Base-by-base conservation (phyloP, 2,888 invertebrate genomes). In the Drosophila colorata region DNA sequence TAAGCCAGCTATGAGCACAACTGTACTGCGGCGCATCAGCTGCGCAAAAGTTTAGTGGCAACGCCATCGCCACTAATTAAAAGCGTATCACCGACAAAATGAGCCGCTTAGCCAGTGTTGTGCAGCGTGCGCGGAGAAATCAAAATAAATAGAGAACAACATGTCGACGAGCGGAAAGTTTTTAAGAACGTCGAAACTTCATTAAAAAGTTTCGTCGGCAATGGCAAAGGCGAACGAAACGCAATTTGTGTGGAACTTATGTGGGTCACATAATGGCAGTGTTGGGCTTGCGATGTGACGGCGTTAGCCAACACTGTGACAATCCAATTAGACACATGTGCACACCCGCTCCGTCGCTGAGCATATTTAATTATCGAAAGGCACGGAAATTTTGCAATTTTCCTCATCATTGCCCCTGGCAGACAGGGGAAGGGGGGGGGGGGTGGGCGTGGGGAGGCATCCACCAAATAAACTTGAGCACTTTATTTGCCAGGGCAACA, bases 261-360 rank as follows among this genome's bases (percentile, higher is more conserved):
- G 71, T 74, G 88, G 84, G 78, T 70, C 78, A 67, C 66, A 76
- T 69, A 52, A 48, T 41, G 33, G 28, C 13, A 46, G 49, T 35
- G 56, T 57, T 59, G 49, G 47, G 46, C 55, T 68, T 25, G 53
- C 13, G 38, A 52, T 66, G 63, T 52, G 69, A 53, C 65, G 48
- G 56, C 67, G 76, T 85, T 85, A 75, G 85, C 85, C 86, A 80
- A 70, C 80, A 83, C 80, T 83, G 70, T 65, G 74, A 80, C 84
- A 80, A 84, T 81, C 87, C 81, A 81, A 81, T 87, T 81, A 81
- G 81, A 65, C 81, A 74, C 87, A 87, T 86, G 80, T 83, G 80
- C 53, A 18, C 6, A 4, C 33, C 33, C 49, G 4, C 41, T 38
- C 9, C 16, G 9, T 25, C 41, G 52, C 38, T 61, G 52, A 74